Percentiles rank a stretch among this genome's conserved stretches.
These are phyloP conservation scores for Ophioninae sp. DNA, from an alignment of 2,888 invertebrate species.

Conservation along the genomic window DNA sequence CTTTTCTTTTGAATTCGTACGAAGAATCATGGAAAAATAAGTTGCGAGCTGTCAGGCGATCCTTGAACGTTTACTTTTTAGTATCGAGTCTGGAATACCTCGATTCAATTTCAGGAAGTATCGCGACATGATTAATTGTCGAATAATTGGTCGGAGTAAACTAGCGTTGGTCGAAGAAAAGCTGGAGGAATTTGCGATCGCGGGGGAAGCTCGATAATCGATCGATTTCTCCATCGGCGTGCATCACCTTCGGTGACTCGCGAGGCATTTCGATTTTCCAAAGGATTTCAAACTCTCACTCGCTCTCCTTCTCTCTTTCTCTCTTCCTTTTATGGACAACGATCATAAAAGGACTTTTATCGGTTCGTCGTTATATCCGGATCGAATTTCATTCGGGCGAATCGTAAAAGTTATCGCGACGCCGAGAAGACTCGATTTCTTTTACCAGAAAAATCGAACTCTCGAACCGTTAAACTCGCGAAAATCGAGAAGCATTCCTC, in stretches of 20 bases:
- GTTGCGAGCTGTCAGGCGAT: neutral
- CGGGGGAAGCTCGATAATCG: neutral
- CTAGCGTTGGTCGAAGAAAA: constrained; percentile 10
- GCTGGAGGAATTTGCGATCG: constrained; percentile 2
- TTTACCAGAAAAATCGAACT: constrained; percentile 24
- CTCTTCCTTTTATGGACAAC: neutral
- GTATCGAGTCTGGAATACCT: neutral
- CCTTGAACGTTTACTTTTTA: neutral
- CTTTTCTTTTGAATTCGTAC: neutral
- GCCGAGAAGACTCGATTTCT: neutral
- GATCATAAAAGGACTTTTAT: constrained; percentile 16
- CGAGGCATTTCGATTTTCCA: neutral
- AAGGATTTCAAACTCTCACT: constrained; percentile 1
- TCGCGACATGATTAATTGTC: neutral
- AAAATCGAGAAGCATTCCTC: constrained; percentile 24
- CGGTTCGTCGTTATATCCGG: neutral
- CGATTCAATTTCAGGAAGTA: neutral
- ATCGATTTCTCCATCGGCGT: constrained; percentile 32
- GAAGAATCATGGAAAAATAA: neutral
- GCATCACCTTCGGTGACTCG: constrained; percentile 7
- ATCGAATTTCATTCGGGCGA: constrained; percentile 44
- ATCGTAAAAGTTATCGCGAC: constrained; percentile 7
- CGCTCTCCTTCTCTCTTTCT: neutral
- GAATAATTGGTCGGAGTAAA: neutral
- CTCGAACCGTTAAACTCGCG: neutral